A percentile compares a stretch with the other conserved stretches of the same genome.
These are phyloP conservation scores for Mormyrus iriodes DNA, from an alignment of 2,113 vertebrate species.

Conservation along the genomic window DNA sequence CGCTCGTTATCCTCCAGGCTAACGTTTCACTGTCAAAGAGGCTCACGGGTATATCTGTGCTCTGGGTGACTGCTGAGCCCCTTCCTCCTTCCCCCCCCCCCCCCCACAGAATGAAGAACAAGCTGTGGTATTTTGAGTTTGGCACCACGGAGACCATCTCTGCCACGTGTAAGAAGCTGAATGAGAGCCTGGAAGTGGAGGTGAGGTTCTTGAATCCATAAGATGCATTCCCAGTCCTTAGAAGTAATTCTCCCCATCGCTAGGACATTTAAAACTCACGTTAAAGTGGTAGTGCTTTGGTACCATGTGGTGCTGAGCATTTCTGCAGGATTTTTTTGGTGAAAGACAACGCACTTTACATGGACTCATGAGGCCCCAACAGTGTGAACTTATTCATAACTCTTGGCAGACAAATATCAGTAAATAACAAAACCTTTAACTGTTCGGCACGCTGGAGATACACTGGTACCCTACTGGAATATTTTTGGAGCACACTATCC, in stretches of 20 bases:
- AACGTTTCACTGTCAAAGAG: not conserved
- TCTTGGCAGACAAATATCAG: not conserved
- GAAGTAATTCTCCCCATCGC: not conserved
- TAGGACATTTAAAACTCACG: not conserved
- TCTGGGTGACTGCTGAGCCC: not conserved
- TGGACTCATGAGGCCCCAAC: not conserved
- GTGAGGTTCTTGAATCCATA: constrained; percentile 56
- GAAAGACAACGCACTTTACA: not conserved
- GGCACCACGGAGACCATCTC: constrained; percentile 92
- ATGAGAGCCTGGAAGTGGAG: constrained; percentile 85
- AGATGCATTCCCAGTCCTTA: not conserved
- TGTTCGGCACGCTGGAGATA: not conserved
- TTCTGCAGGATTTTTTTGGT: not conserved
- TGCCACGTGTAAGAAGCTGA: constrained; percentile 93
- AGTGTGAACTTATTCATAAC: not conserved
- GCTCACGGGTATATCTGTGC: not conserved
- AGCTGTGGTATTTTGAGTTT: constrained; percentile 96
- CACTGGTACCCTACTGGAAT: not conserved
- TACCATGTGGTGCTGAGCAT: not conserved
- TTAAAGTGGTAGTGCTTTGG: not conserved
- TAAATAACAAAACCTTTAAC: not conserved
- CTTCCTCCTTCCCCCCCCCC: constrained; percentile 23
- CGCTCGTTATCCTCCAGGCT: not conserved
- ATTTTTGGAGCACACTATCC: not conserved
- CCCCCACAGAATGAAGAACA: constrained; percentile 86